These are phyloP conservation scores for Orchestia grillus DNA, from an alignment of 1,140 invertebrate species.

Conservation along the genomic window DNA sequence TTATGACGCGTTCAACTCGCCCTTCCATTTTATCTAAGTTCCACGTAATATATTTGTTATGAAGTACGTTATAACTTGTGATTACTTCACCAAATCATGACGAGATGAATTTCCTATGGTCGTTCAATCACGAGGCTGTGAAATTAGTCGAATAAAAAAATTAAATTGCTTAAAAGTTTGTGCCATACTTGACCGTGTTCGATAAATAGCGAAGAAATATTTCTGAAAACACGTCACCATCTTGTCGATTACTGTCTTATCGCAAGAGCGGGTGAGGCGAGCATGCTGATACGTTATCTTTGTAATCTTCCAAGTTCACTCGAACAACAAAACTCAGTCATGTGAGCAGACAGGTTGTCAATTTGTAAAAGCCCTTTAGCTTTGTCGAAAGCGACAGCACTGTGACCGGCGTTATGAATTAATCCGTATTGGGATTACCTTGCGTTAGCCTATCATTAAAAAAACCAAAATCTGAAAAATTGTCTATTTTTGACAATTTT, in stretches of 20 bases:
- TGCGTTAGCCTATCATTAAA: background rate
- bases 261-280: background rate
- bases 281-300: too few species aligned
- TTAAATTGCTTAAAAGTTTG: background rate
- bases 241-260: background rate
- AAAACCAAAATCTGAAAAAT: background rate
- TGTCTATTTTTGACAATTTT: too few species aligned
- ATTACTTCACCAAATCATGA: too few species aligned
- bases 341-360: background rate
- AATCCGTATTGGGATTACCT: background rate
- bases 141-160: background rate
- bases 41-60: too few species aligned
- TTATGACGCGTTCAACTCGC: too few species aligned
- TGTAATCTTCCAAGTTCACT: background rate
- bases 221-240: background rate
- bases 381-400: background rate
- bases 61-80: too few species aligned
- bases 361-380: background rate
- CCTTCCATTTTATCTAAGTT: too few species aligned
- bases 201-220: background rate
- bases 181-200: background rate
- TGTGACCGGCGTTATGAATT: background rate
- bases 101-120: background rate
- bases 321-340: background rate
- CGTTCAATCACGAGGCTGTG: background rate